phyloP scores from a whole-genome alignment of 2,888 invertebrate species.

The Chymomyza procnemis region DNA sequence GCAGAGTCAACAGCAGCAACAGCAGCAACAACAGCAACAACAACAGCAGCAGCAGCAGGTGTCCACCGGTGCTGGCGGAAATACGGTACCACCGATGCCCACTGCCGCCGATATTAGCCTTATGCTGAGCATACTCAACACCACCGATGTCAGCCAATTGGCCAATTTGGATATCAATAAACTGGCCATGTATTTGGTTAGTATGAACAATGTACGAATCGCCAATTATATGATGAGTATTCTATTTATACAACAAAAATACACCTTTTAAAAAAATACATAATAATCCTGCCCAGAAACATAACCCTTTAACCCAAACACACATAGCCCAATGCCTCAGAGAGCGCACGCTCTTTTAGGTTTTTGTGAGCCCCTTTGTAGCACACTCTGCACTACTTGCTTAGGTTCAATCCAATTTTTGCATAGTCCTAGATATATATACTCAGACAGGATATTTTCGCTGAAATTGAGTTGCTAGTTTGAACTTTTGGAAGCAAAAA shows the following conservation, averaged over 20 bases:
- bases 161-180: constrained; percentile 87
- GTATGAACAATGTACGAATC: constrained; percentile 78
- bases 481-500: too few relatives aligned
- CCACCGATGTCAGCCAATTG: constrained; percentile 81
- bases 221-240: constrained; percentile 50
- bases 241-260: constrained; percentile 1
- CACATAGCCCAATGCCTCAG: background rate
- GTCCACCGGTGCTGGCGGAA: constrained; percentile 46
- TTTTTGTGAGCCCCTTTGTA: background rate
- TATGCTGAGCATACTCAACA: constrained; percentile 78
- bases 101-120: constrained; percentile 78
- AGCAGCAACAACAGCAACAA: constrained; percentile 43
- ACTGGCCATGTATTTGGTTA: constrained; percentile 86
- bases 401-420: too few relatives aligned
- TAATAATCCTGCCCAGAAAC: background rate
- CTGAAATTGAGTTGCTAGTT: too few relatives aligned
- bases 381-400: background rate
- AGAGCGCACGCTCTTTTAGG: too few relatives aligned
- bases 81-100: constrained; percentile 75
- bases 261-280: background rate
- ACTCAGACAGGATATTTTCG: too few relatives aligned
- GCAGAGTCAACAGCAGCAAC: constrained; percentile 45
- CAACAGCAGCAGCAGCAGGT: constrained; percentile 52
- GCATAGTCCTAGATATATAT: too few relatives aligned
- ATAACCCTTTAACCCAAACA: background rate